Percentiles rank a stretch among this genome's conserved stretches.
phyloP scores from a whole-genome alignment of 2,797 vertebrate species.

The Acomys russatus region DNA sequence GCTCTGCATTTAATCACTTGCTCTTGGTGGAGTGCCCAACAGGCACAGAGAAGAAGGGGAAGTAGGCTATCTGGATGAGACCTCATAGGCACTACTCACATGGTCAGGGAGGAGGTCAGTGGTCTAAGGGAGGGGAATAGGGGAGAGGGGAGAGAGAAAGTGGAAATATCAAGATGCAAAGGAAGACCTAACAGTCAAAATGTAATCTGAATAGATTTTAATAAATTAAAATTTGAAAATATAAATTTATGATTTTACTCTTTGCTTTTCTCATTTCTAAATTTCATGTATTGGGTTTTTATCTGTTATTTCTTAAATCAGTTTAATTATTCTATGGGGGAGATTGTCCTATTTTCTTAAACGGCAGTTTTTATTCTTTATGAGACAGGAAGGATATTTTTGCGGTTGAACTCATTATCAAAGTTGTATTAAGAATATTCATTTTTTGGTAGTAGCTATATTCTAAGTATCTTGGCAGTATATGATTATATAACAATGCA shows the following conservation, averaged over 20 bases:
- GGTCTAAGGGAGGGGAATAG: too few species aligned
- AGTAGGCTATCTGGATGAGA: too few species aligned
- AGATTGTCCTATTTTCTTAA: neutral
- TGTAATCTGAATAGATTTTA: too few species aligned
- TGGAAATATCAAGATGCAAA: too few species aligned
- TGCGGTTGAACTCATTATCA: neutral
- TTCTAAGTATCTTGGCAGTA: neutral
- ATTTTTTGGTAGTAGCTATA: neutral
- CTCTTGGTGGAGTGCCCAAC: too few species aligned
- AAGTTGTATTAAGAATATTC: neutral
- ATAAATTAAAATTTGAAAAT: too few species aligned
- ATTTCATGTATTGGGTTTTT: neutral
- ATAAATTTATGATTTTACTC: neutral
- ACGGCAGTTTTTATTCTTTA: neutral
- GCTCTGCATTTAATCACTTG: too few species aligned
- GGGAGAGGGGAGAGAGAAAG: too few species aligned
- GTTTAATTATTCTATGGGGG: neutral
- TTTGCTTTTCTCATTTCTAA: conserved; percentile 2
- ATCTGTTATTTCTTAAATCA: neutral
- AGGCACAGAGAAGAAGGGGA: too few species aligned
- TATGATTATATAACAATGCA: neutral
- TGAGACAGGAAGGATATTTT: neutral
- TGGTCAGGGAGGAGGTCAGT: too few species aligned
- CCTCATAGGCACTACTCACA: too few species aligned
- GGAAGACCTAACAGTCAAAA: too few species aligned